These are phyloP conservation scores for Melanotaenia parkinsoni DNA, from an alignment of 2,797 vertebrate genomes.

Conservation along the genomic window DNA sequence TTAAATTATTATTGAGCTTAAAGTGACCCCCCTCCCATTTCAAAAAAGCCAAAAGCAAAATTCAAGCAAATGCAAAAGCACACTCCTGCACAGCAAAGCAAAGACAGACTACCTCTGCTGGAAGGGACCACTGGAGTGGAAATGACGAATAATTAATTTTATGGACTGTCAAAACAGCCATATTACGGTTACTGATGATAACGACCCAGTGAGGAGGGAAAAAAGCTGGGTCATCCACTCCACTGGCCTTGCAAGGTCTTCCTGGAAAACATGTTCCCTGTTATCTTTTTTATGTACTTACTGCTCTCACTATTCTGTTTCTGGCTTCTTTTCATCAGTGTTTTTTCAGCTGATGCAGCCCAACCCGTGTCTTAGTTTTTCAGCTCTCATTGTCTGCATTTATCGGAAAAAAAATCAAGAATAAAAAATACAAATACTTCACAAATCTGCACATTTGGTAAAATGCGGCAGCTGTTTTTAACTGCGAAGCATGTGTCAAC, in stretches of 20 bases:
- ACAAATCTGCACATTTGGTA: not conserved
- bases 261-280: conserved; percentile 20
- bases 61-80: not conserved
- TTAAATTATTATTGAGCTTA: not conserved
- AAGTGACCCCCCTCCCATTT: not conserved
- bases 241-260: conserved; percentile 49
- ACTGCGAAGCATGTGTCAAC: not conserved
- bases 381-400: conserved; percentile 5
- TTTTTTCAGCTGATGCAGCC: not conserved
- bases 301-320: not conserved
- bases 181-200: conserved; percentile 77
- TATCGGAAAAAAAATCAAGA: not conserved
- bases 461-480: not conserved
- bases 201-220: conserved; percentile 36
- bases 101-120: conserved; percentile 48
- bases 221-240: conserved; percentile 68
- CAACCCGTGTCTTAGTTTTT: not conserved
- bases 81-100: not conserved
- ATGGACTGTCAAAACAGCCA: conserved; percentile 68
- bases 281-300: conserved; percentile 6
- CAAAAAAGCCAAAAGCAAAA: conserved; percentile 6
- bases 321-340: not conserved
- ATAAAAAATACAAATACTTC: not conserved
- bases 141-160: conserved; percentile 76
- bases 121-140: conserved; percentile 53